phyloP scores from a whole-genome alignment of 1,140 invertebrate genomes.

The Cherax quadricarinatus region DNA sequence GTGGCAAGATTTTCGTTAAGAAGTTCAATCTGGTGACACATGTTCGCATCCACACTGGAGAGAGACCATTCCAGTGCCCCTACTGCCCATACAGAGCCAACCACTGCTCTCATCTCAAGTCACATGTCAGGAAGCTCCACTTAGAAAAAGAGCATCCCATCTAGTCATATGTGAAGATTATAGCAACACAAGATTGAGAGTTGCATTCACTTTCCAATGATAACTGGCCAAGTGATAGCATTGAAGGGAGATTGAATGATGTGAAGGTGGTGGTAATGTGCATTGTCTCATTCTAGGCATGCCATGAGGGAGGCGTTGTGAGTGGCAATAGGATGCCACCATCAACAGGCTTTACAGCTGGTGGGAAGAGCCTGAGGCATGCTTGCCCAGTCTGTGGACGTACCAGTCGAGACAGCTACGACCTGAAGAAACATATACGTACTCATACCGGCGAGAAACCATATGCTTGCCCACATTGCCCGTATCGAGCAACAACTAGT shows the following conservation, averaged over 20 bases:
- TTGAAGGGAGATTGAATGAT: conserved; percentile 24
- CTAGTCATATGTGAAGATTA: conserved; percentile 17
- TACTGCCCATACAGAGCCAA: conserved; percentile 63
- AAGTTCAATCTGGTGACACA: conserved; percentile 67
- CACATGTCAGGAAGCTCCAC: conserved; percentile 56
- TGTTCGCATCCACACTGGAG: conserved; percentile 61
- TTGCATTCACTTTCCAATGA: neutral
- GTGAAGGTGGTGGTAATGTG: conserved; percentile 49
- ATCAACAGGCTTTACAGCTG: neutral
- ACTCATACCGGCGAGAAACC: conserved; percentile 59
- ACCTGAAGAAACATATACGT: conserved; percentile 64
- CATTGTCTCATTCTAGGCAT: conserved; percentile 65
- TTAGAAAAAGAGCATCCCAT: conserved; percentile 36
- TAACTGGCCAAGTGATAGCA: conserved; percentile 20
- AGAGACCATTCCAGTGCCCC: conserved; percentile 60
- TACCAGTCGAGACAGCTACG: conserved; percentile 64
- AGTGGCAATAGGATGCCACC: conserved; percentile 53
- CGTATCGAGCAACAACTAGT: conserved; percentile 58
- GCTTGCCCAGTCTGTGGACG: conserved; percentile 58
- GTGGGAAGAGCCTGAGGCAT: conserved; percentile 55
- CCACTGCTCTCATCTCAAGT: conserved; percentile 66
- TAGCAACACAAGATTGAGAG: conserved; percentile 13
- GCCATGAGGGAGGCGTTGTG: conserved; percentile 53
- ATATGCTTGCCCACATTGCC: conserved; percentile 49
- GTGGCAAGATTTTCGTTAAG: conserved; percentile 60